Conservation (phyloP, 2,797 vertebrate species). For the Rhynchonycteris naso region DNA sequence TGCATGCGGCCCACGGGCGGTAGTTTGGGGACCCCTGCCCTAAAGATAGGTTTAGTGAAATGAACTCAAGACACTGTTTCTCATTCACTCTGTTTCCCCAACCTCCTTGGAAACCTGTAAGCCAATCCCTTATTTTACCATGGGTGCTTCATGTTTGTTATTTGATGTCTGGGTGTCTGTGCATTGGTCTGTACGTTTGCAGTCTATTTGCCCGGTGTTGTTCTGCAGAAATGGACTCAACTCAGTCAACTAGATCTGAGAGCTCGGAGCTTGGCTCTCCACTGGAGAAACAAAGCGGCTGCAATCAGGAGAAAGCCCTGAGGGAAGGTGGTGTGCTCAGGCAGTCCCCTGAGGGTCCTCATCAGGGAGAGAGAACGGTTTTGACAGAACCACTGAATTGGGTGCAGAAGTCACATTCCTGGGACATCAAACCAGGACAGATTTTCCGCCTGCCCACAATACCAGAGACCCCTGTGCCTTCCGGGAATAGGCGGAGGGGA, state of each 20-base stretch:
- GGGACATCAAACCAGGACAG: constrained; percentile 73
- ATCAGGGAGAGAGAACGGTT: constrained; percentile 71
- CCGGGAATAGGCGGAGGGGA: constrained; percentile 47
- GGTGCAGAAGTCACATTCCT: constrained; percentile 76
- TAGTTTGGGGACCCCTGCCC: no score
- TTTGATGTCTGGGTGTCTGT: constrained; percentile 42
- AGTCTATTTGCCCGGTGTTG: constrained; percentile 45
- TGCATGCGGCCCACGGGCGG: no score
- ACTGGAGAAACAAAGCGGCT: constrained; percentile 75
- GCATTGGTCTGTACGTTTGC: constrained; percentile 2
- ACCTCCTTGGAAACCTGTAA: not conserved
- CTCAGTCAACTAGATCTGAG: constrained; percentile 60
- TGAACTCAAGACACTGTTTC: not conserved
- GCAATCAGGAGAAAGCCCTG: constrained; percentile 47
- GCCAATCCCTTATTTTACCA: not conserved
- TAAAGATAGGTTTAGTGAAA: not conserved
- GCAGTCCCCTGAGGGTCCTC: constrained; percentile 64
- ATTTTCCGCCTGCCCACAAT: constrained; percentile 62
- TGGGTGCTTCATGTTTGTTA: not conserved
- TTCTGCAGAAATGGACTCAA: constrained; percentile 68
- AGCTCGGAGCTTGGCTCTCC: constrained; percentile 62
- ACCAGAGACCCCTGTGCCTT: constrained; percentile 59
- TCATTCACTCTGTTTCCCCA: not conserved
- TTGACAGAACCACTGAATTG: constrained; percentile 76
- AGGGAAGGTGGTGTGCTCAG: constrained; percentile 44